A percentile compares a stretch with the other conserved stretches of the same genome.
Conservation (phyloP, 2,888 invertebrate species). For the Agrypnus murinus region DNA sequence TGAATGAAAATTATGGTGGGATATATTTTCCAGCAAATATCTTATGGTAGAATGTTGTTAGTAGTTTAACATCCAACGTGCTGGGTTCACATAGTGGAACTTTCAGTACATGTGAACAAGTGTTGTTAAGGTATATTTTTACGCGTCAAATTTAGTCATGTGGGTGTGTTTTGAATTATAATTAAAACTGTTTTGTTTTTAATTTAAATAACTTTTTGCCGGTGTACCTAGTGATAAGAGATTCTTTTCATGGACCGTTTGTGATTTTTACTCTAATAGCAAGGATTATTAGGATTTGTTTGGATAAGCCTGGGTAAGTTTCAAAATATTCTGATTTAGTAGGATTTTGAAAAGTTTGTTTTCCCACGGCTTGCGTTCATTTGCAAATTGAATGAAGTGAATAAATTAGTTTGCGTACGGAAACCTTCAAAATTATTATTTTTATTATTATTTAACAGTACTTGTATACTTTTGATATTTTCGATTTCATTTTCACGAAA, state of each 20-base stretch:
- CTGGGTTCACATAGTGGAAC: conserved; percentile 29
- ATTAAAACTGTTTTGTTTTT: conserved; percentile 26
- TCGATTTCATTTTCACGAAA: too few species aligned
- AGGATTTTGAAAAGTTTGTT: too few species aligned
- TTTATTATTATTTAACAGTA: too few species aligned
- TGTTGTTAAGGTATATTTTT: conserved; percentile 36
- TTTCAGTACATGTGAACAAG: conserved; percentile 21
- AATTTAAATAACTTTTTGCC: background rate
- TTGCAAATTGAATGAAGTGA: too few species aligned
- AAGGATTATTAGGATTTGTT: too few species aligned
- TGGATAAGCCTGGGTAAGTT: background rate
- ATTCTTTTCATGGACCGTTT: background rate
- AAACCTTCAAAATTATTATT: too few species aligned
- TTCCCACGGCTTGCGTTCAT: too few species aligned
- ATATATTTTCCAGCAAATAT: conserved; percentile 38
- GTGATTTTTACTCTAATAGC: background rate
- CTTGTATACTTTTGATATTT: too few species aligned
- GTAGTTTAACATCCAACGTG: conserved; percentile 43
- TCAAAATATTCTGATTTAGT: background rate
- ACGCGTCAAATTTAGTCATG: conserved; percentile 26
- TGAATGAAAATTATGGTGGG: conserved; percentile 44
- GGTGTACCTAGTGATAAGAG: background rate
- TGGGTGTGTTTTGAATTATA: conserved; percentile 38
- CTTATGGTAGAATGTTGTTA: conserved; percentile 46
- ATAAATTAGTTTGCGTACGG: too few species aligned